Evolutionary conservation across 2,797 vertebrate genomes (phyloP).

Genomic region (Brotula barbata): DNA sequence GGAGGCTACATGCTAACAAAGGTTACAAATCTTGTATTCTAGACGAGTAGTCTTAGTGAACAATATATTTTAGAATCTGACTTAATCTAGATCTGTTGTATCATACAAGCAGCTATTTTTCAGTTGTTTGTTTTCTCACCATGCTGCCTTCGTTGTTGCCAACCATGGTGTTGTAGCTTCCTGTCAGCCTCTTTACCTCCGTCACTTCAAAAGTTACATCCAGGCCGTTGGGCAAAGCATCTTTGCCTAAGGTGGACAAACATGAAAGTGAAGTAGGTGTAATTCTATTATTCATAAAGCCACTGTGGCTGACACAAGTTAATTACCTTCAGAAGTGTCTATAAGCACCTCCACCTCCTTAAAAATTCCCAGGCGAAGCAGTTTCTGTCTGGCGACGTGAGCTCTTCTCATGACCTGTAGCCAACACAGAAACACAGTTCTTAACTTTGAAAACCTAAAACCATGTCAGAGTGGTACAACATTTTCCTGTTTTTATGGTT

Average conservation of each 20-base stretch:
- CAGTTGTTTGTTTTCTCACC: constrained; percentile 76
- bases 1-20: too few relatives aligned
- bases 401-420: constrained; percentile 92
- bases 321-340: constrained; percentile 88
- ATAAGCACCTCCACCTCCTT: constrained; percentile 95
- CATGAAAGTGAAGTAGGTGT: not conserved
- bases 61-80: too few relatives aligned
- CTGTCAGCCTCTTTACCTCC: constrained; percentile 89
- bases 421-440: not conserved
- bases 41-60: too few relatives aligned
- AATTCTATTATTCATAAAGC: too few relatives aligned
- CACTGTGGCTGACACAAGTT: too few relatives aligned
- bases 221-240: constrained; percentile 91
- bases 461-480: not conserved
- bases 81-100: too few relatives aligned
- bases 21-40: too few relatives aligned
- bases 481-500: not conserved
- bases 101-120: too few relatives aligned
- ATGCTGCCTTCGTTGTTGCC: constrained; percentile 99
- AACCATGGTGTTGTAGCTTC: constrained; percentile 98
- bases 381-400: constrained; percentile 87
- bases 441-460: too few relatives aligned
- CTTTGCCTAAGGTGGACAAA: constrained; percentile 76
- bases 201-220: constrained; percentile 95
- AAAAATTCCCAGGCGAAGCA: constrained; percentile 93